phyloP scores from a whole-genome alignment of 2,797 vertebrate genomes.

The Enteromius treurensis region DNA sequence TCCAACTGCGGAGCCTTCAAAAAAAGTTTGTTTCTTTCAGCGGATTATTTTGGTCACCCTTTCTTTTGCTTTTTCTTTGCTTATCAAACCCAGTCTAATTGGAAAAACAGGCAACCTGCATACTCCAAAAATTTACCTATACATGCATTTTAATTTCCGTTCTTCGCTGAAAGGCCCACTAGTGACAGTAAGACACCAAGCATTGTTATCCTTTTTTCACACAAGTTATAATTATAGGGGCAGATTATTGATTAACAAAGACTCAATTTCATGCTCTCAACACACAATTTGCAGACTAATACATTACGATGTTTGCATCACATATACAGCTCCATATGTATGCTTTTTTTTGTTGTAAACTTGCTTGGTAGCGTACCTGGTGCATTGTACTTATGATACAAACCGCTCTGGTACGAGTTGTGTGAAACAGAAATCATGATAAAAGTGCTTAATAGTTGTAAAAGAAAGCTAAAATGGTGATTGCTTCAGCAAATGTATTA shows the following conservation, averaged over 20 bases:
- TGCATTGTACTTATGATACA: not conserved
- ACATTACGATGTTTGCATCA: not conserved
- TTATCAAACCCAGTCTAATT: conserved; percentile 3
- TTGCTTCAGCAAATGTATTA: not conserved
- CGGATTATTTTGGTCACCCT: conserved; percentile 41
- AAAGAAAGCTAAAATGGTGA: not conserved
- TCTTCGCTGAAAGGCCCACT: not conserved
- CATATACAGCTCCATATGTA: not conserved
- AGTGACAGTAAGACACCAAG: not conserved
- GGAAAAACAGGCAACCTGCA: not conserved
- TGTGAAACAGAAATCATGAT: too few relatives aligned
- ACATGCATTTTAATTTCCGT: not conserved
- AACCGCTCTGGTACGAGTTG: not conserved
- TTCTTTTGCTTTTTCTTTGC: conserved; percentile 41
- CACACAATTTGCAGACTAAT: too few relatives aligned
- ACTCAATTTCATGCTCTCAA: too few relatives aligned
- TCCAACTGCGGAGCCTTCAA: conserved; percentile 1
- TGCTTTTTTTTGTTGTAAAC: not conserved
- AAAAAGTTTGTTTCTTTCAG: conserved; percentile 46
- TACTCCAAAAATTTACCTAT: not conserved
- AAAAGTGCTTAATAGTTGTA: not conserved
- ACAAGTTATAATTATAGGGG: not conserved
- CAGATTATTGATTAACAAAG: not conserved
- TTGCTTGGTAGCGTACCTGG: not conserved
- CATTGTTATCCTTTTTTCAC: not conserved